Conservation (phyloP, 2,113 vertebrate species). For the Miniopterus natalensis region DNA sequence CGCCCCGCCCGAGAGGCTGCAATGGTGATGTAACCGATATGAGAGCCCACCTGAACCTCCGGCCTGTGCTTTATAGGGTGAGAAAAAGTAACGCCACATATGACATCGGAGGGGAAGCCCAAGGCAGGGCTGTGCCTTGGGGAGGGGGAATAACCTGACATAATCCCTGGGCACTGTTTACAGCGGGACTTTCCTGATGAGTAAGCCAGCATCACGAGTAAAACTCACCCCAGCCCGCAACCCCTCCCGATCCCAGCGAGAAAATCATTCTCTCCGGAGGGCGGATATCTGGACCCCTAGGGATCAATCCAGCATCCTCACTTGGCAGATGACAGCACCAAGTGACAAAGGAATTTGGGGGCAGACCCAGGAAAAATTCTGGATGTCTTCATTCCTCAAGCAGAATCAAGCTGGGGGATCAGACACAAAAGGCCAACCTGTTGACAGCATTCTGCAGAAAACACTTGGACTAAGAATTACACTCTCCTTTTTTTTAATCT, state of each 20-base stretch:
- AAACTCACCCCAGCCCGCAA: neutral
- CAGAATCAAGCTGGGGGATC: neutral
- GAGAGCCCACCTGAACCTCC: neutral
- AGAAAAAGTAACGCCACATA: neutral
- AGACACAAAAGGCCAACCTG: neutral
- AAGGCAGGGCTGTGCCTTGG: neutral
- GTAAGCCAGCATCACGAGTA: conserved; percentile 50
- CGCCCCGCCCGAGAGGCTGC: neutral
- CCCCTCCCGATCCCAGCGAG: neutral
- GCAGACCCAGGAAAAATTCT: neutral
- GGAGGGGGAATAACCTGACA: conserved; percentile 51
- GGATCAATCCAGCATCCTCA: neutral
- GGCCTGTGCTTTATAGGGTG: neutral
- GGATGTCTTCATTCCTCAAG: conserved; percentile 7
- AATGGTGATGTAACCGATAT: neutral
- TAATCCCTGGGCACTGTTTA: conserved; percentile 43
- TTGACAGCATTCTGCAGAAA: neutral
- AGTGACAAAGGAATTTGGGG: conserved; percentile 30
- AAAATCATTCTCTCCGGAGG: neutral
- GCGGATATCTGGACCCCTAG: neutral
- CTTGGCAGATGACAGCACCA: neutral
- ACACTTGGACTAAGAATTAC: neutral
- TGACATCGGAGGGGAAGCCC: conserved; percentile 58
- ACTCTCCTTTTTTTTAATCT: neutral
- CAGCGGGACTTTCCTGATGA: conserved; percentile 83